Base-by-base conservation (phyloP, 2,113 vertebrate species). In the Eptatretus burgeri region DNA sequence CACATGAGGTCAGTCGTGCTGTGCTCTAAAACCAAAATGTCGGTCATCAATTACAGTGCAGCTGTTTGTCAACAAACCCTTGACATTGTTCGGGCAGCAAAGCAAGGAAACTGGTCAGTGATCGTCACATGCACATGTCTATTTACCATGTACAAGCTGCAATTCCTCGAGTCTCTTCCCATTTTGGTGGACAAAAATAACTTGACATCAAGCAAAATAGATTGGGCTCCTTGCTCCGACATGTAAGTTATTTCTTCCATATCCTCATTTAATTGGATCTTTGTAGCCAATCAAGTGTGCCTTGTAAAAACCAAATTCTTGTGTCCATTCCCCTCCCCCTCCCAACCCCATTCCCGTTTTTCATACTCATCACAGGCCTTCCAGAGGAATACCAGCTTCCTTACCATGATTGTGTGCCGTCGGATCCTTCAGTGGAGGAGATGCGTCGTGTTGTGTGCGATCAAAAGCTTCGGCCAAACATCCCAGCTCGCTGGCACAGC, bases 401-500 rank as follows among this genome's bases (percentile, higher is more conserved):
- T 82, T 95, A 84, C 72, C 84, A 89, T 2, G 85, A 98, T 49
- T 77, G 82, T 67, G 89, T 98, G 77, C 84, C 86, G 83, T 88
- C 84, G 62, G 87, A 95, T 71, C 91, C 91, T 5, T 89, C 89
- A 0, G 72, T 94, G 65, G 91, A 98, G 68, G 91, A 98, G 49
- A 91, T 95, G 84, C 83, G 75, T 71, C 88, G 76, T 67, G 82
- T 87, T 14, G 83, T 89, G 65, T 98, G 89, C 71, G 89, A 95
- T 64, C 87, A 87, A 78, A 95, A 83, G 66, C 77, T 85, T 65
- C 76, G 91, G 69, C 91, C 91, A 64, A 91, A 71, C 71, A 76
- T 98, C 68, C 91, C 85, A 64, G 94, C 93, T 74, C 91, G 91
- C 73, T 98, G 91, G 91, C 89, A 98, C 72, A 93, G 82, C 76